Conservation (phyloP, 2,797 vertebrate species). For the Lepilemur septentrionalis region DNA sequence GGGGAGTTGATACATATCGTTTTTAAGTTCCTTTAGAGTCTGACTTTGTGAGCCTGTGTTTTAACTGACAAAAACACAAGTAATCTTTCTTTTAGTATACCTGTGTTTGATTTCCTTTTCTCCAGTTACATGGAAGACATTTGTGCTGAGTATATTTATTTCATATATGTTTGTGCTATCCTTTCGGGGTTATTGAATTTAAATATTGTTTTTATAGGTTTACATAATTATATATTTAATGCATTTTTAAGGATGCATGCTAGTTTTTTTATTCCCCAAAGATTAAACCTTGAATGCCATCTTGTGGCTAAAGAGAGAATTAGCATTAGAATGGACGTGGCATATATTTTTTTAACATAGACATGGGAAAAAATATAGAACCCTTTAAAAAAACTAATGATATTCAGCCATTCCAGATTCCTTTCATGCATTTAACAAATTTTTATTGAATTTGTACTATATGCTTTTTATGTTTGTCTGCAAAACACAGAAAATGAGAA, state of each 20-base stretch:
- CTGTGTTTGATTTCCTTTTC: neutral
- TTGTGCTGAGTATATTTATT: neutral
- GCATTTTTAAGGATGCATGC: neutral
- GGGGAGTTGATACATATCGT: neutral
- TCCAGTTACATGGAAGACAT: neutral
- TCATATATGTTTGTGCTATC: neutral
- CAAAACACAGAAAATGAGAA: neutral
- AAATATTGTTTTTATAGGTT: slow-evolving; percentile 32
- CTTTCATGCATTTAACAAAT: neutral
- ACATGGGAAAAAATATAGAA: neutral
- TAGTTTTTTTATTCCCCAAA: neutral
- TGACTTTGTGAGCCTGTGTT: neutral
- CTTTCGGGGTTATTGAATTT: slow-evolving; percentile 21
- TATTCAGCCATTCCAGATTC: neutral
- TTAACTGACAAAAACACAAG: slow-evolving; percentile 10
- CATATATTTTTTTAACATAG: neutral
- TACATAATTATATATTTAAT: neutral
- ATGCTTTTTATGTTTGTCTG: neutral
- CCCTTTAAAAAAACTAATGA: neutral
- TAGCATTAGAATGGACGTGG: neutral
- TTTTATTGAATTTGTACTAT: neutral
- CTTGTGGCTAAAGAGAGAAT: slow-evolving; percentile 80
- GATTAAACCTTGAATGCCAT: slow-evolving; percentile 79
- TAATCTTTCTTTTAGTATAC: neutral
- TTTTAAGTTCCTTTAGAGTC: neutral